Evolutionary conservation across 1,140 invertebrate genomes (phyloP), one percentile per base, ranked within the genome.

Genomic region (Drosophila subpulchrella): DNA sequence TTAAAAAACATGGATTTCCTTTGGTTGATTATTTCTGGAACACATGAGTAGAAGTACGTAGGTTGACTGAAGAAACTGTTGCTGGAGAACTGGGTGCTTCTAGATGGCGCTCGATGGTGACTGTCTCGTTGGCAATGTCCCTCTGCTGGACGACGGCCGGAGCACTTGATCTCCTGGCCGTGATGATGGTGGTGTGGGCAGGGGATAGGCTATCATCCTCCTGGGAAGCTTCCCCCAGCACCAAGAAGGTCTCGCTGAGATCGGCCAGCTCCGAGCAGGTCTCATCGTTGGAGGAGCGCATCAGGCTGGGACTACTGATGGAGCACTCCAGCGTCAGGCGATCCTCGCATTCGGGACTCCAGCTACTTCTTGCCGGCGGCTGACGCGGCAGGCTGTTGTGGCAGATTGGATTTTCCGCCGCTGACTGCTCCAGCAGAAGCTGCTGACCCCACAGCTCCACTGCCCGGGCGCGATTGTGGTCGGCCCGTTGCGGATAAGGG

Each of bases 301-400:
- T 91, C 46, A 92, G 75, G 74, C 91, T 92, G 34, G 91, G 91
- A 72, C 92, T 92, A 65, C 92, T 92, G 27, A 92, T 91, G 24
- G 73, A 81, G 76, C 90, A 79, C 56, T 91, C 91, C 54, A 91
- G 48, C 30, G 76, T 74, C 30, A 81, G 72, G 24, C 32, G 74
- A 1, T 80, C 72, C 44, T 55, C 58, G 10, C 67, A 51, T 12
- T 77, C 84, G 11, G 78, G 74, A 62, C 72, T 91, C 80, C 77
- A 86, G 73, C 80, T 92, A 91, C 88, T 92, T 91, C 81, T 92
- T 92, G 77, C 75, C 75, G 75, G 86, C 59, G 72, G 75, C 48
- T 74, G 86, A 5, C 91, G 91, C 13, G 92, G 92, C 58, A 89
- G 91, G 70, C 91, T 92, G 91, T 92, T 92, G 90, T 81, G 90